phyloP scores from a whole-genome alignment of 2,113 vertebrate genomes.

The zebrafish (Danio rerio) region GRCz12tu NC_133177.1:25204501-25205000 shows the following conservation, averaged over 20 bases:
- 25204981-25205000: constrained; percentile 29
- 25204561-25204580: constrained; percentile 44
- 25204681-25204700: constrained; percentile 39
- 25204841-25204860: not conserved
- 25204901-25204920: not conserved
- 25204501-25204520: constrained; percentile 58
- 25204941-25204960: constrained; percentile 3
- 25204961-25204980: constrained; percentile 14
- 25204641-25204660: constrained; percentile 53
- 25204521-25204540: constrained; percentile 51
- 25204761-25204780: constrained; percentile 36
- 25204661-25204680: constrained; percentile 42
- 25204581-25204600: constrained; percentile 53
- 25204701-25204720: constrained; percentile 49
- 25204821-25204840: not conserved
- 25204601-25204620: constrained; percentile 3
- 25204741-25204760: not conserved
- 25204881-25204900: not conserved
- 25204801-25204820: constrained; percentile 6
- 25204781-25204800: constrained; percentile 24
- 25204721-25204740: constrained; percentile 27
- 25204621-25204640: constrained; percentile 34
- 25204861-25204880: not conserved
- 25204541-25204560: constrained; percentile 44
- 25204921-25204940: not conserved